These are phyloP conservation scores for Clistopyga incitator DNA, from an alignment of 2,888 invertebrate genomes.

Conservation along the genomic window DNA sequence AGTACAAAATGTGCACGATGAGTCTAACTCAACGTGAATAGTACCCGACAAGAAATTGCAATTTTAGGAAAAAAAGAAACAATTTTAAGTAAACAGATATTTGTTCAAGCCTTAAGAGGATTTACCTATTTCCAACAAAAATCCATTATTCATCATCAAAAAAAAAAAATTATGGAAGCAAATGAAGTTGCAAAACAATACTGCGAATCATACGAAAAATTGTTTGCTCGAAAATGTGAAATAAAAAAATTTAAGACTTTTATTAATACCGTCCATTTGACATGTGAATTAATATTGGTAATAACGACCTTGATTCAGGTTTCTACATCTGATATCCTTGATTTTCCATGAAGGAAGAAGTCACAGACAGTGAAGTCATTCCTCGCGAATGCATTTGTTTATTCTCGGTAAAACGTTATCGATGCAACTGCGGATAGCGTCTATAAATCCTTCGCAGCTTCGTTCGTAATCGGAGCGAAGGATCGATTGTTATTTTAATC, in stretches of 20 bases:
- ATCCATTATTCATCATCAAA: not conserved
- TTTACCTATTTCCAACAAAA: too few relatives aligned
- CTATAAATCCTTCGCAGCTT: constrained; percentile 58
- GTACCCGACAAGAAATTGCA: not conserved
- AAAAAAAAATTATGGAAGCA: too few relatives aligned
- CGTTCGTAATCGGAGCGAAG: constrained; percentile 62
- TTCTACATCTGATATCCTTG: constrained; percentile 1
- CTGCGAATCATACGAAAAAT: not conserved
- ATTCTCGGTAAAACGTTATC: constrained; percentile 49
- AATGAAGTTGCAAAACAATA: not conserved
- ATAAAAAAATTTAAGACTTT: not conserved
- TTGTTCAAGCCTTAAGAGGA: not conserved
- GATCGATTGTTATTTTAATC: constrained; percentile 67
- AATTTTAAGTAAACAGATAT: not conserved
- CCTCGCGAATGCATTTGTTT: constrained; percentile 43
- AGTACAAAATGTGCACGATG: constrained; percentile 7
- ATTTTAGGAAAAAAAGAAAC: not conserved
- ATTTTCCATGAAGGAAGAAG: constrained; percentile 46
- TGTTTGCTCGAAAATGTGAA: not conserved
- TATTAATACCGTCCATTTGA: not conserved
- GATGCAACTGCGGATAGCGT: constrained; percentile 13
- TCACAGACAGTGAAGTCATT: constrained; percentile 52
- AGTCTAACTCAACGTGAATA: not conserved
- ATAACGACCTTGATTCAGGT: not conserved
- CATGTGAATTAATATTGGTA: not conserved